These are phyloP conservation scores for Mus spretus DNA, from an alignment of 2,797 vertebrate genomes.

Conservation along the genomic window DNA sequence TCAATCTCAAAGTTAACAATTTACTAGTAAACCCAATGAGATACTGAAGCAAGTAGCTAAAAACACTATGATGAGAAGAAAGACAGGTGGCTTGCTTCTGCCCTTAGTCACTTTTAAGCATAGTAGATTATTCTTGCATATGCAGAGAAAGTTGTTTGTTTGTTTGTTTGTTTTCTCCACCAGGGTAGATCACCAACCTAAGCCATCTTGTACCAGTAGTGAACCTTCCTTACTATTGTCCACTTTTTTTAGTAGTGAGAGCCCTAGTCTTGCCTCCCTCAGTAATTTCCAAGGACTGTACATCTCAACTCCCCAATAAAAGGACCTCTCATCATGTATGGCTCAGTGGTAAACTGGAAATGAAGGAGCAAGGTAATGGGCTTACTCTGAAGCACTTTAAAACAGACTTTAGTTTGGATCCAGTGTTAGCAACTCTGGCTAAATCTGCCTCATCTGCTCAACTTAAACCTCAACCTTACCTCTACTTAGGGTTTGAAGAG, in stretches of 20 bases:
- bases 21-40: slow-evolving; percentile 36
- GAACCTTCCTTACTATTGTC: slow-evolving; percentile 7
- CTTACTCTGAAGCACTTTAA: slow-evolving; percentile 61
- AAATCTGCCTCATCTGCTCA: slow-evolving; percentile 37
- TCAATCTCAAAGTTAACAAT: slow-evolving; percentile 50
- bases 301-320: slow-evolving; percentile 64
- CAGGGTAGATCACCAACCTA: slow-evolving; percentile 27
- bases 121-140: slow-evolving; percentile 2
- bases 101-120: not conserved
- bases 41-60: slow-evolving; percentile 52
- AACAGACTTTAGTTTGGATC: slow-evolving; percentile 54
- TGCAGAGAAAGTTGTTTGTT: slow-evolving; percentile 52
- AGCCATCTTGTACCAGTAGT: slow-evolving; percentile 31
- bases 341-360: slow-evolving; percentile 51
- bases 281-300: slow-evolving; percentile 51
- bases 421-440: slow-evolving; percentile 50
- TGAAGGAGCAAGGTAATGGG: not conserved
- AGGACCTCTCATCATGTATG: slow-evolving; percentile 23
- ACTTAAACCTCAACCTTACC: slow-evolving; percentile 1
- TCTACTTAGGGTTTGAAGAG: slow-evolving; percentile 21
- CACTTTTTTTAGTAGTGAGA: slow-evolving; percentile 8
- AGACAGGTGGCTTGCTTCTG: not conserved
- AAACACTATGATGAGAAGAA: slow-evolving; percentile 31
- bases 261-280: not conserved
- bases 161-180: not conserved